Percentiles rank a stretch among this genome's conserved stretches.
Evolutionary conservation across 2,888 invertebrate species (phyloP).

Genomic region (Coleophora flavipennella): DNA sequence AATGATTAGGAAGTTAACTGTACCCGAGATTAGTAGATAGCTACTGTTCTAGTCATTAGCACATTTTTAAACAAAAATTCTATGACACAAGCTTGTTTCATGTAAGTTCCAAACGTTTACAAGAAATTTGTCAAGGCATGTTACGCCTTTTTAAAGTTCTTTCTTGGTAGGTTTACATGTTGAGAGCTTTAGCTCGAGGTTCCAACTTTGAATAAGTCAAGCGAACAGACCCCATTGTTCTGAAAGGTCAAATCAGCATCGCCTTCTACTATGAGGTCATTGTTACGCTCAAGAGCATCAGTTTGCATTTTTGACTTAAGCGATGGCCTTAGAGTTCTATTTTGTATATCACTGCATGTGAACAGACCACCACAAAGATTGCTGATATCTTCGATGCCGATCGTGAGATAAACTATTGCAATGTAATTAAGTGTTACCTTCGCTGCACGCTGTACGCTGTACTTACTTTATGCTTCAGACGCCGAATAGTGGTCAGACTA

Average conservation of each 20-base stretch:
- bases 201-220: conserved; percentile 33
- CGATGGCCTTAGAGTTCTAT: too few species aligned
- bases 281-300: conserved; percentile 18
- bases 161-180: conserved; percentile 22
- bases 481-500: too few species aligned
- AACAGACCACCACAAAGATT: too few species aligned
- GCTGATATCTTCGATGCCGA: background rate
- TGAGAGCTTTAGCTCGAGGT: conserved; percentile 33
- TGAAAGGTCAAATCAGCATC: conserved; percentile 36
- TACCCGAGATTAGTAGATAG: too few species aligned
- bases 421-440: background rate
- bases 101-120: too few species aligned
- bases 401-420: background rate
- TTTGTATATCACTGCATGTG: too few species aligned
- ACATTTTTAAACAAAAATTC: too few species aligned
- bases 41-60: too few species aligned
- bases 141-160: background rate
- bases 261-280: conserved; percentile 31
- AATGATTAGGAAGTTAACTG: background rate
- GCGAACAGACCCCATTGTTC: conserved; percentile 47
- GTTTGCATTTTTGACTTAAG: background rate
- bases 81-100: too few species aligned
- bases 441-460: background rate
- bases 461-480: too few species aligned
- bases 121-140: too few species aligned